Evolutionary conservation across 2,888 invertebrate species (phyloP), one percentile per base, ranked within the genome.

Genomic region (Synanthedon vespiformis): DNA sequence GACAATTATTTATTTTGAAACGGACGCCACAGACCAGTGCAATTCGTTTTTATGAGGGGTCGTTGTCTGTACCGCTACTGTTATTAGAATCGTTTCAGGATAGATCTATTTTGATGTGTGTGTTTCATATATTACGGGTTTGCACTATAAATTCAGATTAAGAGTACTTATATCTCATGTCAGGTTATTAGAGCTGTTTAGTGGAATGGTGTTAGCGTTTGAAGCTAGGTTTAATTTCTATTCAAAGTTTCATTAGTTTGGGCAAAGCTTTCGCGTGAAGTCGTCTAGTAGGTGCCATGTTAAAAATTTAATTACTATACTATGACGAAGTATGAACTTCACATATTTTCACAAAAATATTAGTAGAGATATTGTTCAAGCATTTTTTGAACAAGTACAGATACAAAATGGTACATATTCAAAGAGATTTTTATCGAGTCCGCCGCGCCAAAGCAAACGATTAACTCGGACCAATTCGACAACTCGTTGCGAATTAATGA

Each of bases 21-120:
- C 63, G 72, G 68, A 72, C 72, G 68, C 74, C 76, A 66, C 73
- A 68, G 63, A 59, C 62, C 64, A 48, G 12, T 59, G 75, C 77
- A 70, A 78, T 80, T 79, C 67, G 74, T 78, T 82, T 82, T 82
- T 80, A 82, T 69, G 80, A 72, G 65, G 18, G 59, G 58, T 64
- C 65, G 69, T 75, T 73, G 70, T 65, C 64, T 64, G 64, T 63
- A 14, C 67, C 67, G 68, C 71, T 66, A 78, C 67, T 70, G 80
- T 80, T 80, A 80, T 80, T 75, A 69, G 73, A 69, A 73, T 70
- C 66, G 72, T 69, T 70, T 59, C 59, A 58, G 59, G 66, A 78
- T 72, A 63, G 71, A 67, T 62, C 59, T 55, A 57, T 55, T 59
- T 65, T 72, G 48, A 48, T 48, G 71, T 72, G 70, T 70, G 72